phyloP scores from a whole-genome alignment of 2,888 invertebrate species.

The Adelognathus sp. region DNA sequence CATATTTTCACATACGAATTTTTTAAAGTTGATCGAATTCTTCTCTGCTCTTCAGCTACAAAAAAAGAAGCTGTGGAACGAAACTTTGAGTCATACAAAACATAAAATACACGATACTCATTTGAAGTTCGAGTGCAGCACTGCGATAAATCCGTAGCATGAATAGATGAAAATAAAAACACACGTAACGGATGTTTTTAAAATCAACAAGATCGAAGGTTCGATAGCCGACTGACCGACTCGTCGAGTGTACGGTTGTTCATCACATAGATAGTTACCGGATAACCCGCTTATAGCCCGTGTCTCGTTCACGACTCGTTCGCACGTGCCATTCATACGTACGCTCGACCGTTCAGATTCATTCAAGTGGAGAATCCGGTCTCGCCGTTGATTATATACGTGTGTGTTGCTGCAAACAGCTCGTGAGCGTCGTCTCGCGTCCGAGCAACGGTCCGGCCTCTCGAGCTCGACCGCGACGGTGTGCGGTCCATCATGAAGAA shows the following conservation, averaged over 20 bases:
- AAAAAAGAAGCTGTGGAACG: too few relatives aligned
- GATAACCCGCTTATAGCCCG: slow-evolving; percentile 42
- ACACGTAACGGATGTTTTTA: neutral
- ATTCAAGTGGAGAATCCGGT: slow-evolving; percentile 59
- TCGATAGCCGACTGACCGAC: slow-evolving; percentile 52
- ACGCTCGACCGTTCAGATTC: slow-evolving; percentile 39
- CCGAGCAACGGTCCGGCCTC: slow-evolving; percentile 28
- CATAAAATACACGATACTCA: too few relatives aligned
- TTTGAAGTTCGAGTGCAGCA: too few relatives aligned
- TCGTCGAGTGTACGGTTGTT: slow-evolving; percentile 34
- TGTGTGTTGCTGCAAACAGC: too few relatives aligned
- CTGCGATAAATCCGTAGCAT: too few relatives aligned
- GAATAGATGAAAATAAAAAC: neutral
- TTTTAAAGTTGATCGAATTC: too few relatives aligned
- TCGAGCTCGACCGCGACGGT: slow-evolving; percentile 4
- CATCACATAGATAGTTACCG: slow-evolving; percentile 42
- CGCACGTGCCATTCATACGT: slow-evolving; percentile 54
- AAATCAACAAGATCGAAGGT: neutral
- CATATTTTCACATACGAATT: too few relatives aligned
- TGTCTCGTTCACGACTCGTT: slow-evolving; percentile 23
- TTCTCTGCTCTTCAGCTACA: too few relatives aligned
- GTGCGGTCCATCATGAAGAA: neutral
- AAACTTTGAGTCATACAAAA: too few relatives aligned
- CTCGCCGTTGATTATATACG: slow-evolving; percentile 20
- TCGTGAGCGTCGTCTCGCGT: slow-evolving; percentile 1